Evolutionary conservation across 2,888 invertebrate species (phyloP), one percentile per base, ranked within the genome.

Genomic region (Nemotelus nigrinus): DNA sequence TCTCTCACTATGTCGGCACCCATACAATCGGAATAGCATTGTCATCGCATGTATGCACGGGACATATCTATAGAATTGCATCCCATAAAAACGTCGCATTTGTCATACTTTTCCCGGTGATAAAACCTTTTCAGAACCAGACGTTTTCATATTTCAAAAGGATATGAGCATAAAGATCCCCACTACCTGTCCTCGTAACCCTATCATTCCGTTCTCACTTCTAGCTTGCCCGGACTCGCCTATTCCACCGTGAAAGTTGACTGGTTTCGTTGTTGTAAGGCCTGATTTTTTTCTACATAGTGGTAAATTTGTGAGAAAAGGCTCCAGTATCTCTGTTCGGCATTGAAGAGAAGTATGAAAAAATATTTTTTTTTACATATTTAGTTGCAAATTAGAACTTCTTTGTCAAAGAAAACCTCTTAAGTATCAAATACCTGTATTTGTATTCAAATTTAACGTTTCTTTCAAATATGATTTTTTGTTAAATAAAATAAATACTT

Each of bases 41-140:
- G 55, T 60, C 63, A 63, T 47, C 10, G 47, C 41, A 63, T 43
- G 53, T 10, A 63, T 43, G 39, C 58, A 25, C 25, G 5, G 10
- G 41, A 63, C 43, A 63, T 63, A 72, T 72, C 72, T 53, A 48
- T 53, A 64, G 55, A 65, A 55, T 53, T 39, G 76, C 64, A 76
- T 63, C 65, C 68, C 67, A 78, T 78, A 78, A 71, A 74, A 63
- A 76, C 76, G 71, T 78, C 76, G 76, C 78, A 72, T 78, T 78
- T 78, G 78, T 78, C 78, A 78, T 77, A 65, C 76, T 76, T 76
- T 76, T 76, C 76, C 64, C 50, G 78, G 78, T 76, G 76, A 78
- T 76, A 76, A 78, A 72, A 71, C 78, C 76, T 70, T 71, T 70
- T 76, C 70, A 67, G 65, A 55, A 45, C 47, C 67, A 71, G 65